Base-by-base conservation (phyloP, 2,113 vertebrate genomes). In the Nannospalax galili region DNA sequence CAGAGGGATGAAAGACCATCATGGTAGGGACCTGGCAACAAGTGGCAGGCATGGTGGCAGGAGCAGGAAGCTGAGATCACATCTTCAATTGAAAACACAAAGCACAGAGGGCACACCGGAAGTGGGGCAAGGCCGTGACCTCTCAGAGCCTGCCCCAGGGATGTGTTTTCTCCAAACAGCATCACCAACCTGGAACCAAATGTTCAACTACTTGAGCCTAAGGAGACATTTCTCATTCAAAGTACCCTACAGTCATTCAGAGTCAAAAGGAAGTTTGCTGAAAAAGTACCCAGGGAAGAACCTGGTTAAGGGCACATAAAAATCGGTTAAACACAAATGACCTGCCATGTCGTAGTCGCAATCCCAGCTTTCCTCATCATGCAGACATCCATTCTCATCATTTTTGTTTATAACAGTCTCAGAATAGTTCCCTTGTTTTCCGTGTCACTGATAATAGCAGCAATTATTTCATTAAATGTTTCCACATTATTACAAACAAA, bases 401-500 rank as follows among this genome's bases (percentile, higher is more conserved):
- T 56, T 90, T 77, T 77, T 78, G 19, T 32, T 65, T 35, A 45
- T 26, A 26, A 45, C 30, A 11, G 42, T 42, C 30, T 84, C 48
- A 67, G 17, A 67, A 45, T 42, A 48, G 30, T 45, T 67, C 14
- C 5, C 28, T 62, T 45, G n/a, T 77, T 70, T 78, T 85, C 80
- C 60, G 1, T 52, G 28, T 67, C 69, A 90, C 30, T 60, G 65
- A n/a, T 78, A 69, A 70, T 64, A 72, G 26, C 73, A 75, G 8
- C 7, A 78, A 32, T 87, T 87, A 48, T 72, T 26, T 92, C 9
- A 77, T 72, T 70, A 40, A 74, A 40, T 92, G 1, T 58, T 56
- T 96, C 77, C 15, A 52, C 35, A 5, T 78, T 58, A 56, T 62
- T 72, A 84, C 40, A 90, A 48, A 26, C n/a, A 35, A 84, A 9